Base-by-base conservation (phyloP, 2,888 invertebrate genomes). In the Anarsia innoxiella region DNA sequence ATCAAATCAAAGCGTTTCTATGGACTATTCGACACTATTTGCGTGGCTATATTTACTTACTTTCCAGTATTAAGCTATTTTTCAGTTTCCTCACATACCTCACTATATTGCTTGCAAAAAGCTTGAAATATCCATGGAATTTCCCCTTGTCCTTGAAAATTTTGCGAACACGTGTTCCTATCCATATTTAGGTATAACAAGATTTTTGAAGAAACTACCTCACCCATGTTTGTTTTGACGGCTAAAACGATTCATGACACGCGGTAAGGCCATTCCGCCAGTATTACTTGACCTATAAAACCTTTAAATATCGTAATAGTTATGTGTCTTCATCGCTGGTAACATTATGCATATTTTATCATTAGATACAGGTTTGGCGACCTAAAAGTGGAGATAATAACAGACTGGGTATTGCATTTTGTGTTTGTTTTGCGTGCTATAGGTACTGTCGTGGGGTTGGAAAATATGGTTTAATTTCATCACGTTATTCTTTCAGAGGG, bases 351-450 rank as follows among this genome's bases (percentile, higher is more conserved):
- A 48, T 41, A 55, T 45, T 64, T 63, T 57, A 56, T 60, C 52
- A 56, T 56, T 57, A 43, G 47, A 60, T 62, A 64, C 71, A 60
- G 61, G 68, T 70, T 68, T 66, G 57, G 57, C 58, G 65, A 66
- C 63, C 63, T 54, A 59, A 55, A 48, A 45, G 45, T 56, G 42
- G 19, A 8, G n/a, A n/a, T n/a, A n/a, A n/a, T n/a, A n/a, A n/a
- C n/a, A n/a, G n/a, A n/a, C n/a, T n/a, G n/a, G n/a, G n/a, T n/a
- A n/a, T n/a, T n/a, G n/a, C n/a, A n/a, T n/a, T n/a, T n/a, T n/a
- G n/a, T n/a, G n/a, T n/a, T n/a, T n/a, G n/a, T n/a, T n/a, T n/a
- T n/a, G n/a, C n/a, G n/a, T n/a, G n/a, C n/a, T n/a, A n/a, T n/a
- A n/a, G n/a, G n/a, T n/a, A n/a, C n/a, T n/a, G n/a, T n/a, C n/a